These are phyloP conservation scores for Delphinus delphis DNA, from an alignment of 2,113 vertebrate species.

Conservation along the genomic window DNA sequence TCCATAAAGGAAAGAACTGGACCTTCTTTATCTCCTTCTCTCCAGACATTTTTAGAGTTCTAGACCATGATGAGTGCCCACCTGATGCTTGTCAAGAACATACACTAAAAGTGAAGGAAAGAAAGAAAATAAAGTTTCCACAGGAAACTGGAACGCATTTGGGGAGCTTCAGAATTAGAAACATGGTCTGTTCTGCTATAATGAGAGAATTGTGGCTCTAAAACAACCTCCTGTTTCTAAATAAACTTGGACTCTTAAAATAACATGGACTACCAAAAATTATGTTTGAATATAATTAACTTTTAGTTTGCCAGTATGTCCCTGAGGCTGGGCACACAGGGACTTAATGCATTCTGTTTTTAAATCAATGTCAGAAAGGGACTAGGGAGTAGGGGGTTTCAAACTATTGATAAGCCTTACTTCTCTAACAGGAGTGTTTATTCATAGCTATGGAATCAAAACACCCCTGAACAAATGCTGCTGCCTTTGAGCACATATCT, in stretches of 20 bases:
- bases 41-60: not conserved
- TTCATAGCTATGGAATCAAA: not conserved
- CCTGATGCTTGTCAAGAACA: not conserved
- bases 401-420: not conserved
- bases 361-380: slow-evolving; percentile 12
- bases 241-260: not conserved
- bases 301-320: not conserved
- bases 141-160: not conserved
- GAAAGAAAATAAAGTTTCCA: not conserved
- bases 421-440: not conserved
- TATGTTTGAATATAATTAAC: not conserved
- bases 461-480: not conserved
- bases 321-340: not conserved
- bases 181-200: not conserved
- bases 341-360: not conserved
- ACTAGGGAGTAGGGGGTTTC: not conserved
- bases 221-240: not conserved
- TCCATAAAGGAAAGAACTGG: not conserved
- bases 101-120: not conserved
- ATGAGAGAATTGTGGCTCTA: not conserved
- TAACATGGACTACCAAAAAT: not conserved
- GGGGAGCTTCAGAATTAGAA: not conserved
- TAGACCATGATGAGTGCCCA: not conserved
- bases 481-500: not conserved
- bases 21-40: not conserved